These are phyloP conservation scores for Drosophila willistoni DNA, from an alignment of 1,140 invertebrate genomes.

Conservation along the genomic window DNA sequence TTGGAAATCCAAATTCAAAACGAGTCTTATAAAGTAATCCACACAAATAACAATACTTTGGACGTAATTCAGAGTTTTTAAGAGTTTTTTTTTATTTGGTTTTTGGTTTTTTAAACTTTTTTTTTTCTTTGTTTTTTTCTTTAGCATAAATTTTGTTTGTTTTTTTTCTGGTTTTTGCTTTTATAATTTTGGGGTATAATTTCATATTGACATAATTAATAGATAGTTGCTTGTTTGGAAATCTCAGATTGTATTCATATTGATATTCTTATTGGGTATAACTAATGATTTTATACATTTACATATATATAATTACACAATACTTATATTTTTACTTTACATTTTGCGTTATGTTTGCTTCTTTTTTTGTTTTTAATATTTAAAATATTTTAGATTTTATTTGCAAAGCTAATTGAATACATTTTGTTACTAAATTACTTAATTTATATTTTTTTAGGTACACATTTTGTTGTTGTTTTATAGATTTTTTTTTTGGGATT, in stretches of 20 bases:
- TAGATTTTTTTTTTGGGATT: conserved; percentile 57
- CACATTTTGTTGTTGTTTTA: conserved; percentile 59
- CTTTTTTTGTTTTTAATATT: conserved; percentile 31
- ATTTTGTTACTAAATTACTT: conserved; percentile 50
- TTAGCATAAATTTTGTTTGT: conserved; percentile 1
- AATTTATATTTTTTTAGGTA: conserved; percentile 58
- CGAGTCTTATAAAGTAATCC: neutral
- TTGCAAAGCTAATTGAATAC: conserved; percentile 76
- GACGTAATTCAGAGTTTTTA: neutral
- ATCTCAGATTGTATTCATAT: conserved; percentile 44
- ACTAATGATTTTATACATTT: conserved; percentile 20
- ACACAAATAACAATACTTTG: neutral
- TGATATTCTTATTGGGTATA: conserved; percentile 26
- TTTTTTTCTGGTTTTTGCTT: conserved; percentile 20
- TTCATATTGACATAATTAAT: conserved; percentile 25
- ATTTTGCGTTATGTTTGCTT: neutral
- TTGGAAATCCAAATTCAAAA: no score
- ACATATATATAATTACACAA: conserved; percentile 30
- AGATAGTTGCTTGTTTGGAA: conserved; percentile 26
- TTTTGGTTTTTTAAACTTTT: conserved; percentile 38
- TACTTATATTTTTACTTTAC: conserved; percentile 28
- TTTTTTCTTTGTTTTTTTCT: conserved; percentile 26
- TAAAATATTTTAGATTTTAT: conserved; percentile 43
- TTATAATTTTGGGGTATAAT: conserved; percentile 33
- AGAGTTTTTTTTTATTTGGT: conserved; percentile 36